These are phyloP conservation scores for Plectropomus leopardus DNA, from an alignment of 2,113 vertebrate species.

Conservation along the genomic window DNA sequence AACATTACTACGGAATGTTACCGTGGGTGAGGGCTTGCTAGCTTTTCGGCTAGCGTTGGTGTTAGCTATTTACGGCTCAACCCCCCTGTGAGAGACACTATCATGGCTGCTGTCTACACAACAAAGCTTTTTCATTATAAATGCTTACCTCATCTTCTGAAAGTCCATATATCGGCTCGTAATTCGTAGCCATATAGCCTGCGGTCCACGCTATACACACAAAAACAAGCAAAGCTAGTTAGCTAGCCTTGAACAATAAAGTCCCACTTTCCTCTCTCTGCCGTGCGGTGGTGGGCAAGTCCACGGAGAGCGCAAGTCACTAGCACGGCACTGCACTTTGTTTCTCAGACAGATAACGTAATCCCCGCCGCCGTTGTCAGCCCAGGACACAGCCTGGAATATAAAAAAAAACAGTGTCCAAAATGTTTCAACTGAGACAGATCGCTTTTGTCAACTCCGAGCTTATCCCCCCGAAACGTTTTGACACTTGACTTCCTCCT, in stretches of 20 bases:
- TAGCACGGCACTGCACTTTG: not conserved
- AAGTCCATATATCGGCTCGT: conserved; percentile 87
- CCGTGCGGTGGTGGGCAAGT: conserved; percentile 58
- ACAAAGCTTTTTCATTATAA: not conserved
- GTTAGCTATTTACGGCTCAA: conserved; percentile 33
- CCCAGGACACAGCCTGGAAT: conserved; percentile 33
- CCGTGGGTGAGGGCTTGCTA: conserved; percentile 58
- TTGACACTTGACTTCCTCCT: conserved; percentile 82
- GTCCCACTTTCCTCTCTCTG: conserved; percentile 76
- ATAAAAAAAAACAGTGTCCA: conserved; percentile 18
- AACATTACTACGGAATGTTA: conserved; percentile 62
- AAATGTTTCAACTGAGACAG: conserved; percentile 53
- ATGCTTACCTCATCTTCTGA: conserved; percentile 87
- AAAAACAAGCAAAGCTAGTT: conserved; percentile 78
- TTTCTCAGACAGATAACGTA: conserved; percentile 19
- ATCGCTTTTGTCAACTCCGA: conserved; percentile 74
- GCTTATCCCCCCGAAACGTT: conserved; percentile 66
- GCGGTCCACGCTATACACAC: conserved; percentile 65
- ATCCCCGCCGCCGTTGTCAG: conserved; percentile 42
- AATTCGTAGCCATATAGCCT: conserved; percentile 87
- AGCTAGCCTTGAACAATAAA: conserved; percentile 86
- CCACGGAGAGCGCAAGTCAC: conserved; percentile 54
- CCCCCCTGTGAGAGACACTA: not conserved
- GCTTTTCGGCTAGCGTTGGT: conserved; percentile 57
- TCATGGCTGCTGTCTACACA: not conserved